These are phyloP conservation scores for Drosophila chauvacae DNA, from an alignment of 1,140 invertebrate genomes.

Conservation along the genomic window DNA sequence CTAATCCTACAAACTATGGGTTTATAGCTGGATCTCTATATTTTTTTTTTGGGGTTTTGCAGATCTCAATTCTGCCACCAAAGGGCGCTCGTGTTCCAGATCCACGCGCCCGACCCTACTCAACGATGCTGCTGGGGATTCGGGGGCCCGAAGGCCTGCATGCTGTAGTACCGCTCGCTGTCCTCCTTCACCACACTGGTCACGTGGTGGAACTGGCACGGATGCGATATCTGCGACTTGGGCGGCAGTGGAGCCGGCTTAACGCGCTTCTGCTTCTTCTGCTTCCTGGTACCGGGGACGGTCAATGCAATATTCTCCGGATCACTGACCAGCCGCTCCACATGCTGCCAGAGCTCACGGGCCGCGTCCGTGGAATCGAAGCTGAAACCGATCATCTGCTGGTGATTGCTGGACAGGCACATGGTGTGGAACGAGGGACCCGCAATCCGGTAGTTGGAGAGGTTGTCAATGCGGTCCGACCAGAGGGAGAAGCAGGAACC, in stretches of 20 bases:
- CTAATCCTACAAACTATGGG: slow-evolving; percentile 17
- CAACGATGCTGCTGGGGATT: slow-evolving; percentile 79
- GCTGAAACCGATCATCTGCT: slow-evolving; percentile 88
- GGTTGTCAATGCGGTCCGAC: slow-evolving; percentile 92
- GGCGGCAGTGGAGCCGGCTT: slow-evolving; percentile 88
- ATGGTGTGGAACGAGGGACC: slow-evolving; percentile 93
- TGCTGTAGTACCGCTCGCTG: slow-evolving; percentile 88
- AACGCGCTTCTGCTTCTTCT: slow-evolving; percentile 85
- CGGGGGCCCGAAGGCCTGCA: slow-evolving; percentile 86
- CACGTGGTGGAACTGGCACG: slow-evolving; percentile 94
- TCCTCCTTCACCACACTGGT: slow-evolving; percentile 91
- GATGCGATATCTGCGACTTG: slow-evolving; percentile 93
- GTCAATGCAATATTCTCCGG: slow-evolving; percentile 93
- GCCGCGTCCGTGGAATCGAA: slow-evolving; percentile 92
- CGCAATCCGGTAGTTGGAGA: slow-evolving; percentile 88
- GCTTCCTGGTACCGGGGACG: slow-evolving; percentile 87
- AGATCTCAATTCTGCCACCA: slow-evolving; percentile 71
- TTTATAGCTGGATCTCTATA: slow-evolving; percentile 32
- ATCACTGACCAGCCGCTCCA: slow-evolving; percentile 90
- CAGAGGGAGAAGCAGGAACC: slow-evolving; percentile 94
- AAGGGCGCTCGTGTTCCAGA: slow-evolving; percentile 79
- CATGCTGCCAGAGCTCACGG: slow-evolving; percentile 88
- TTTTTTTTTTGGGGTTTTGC: slow-evolving; percentile 3
- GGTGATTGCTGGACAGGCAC: slow-evolving; percentile 87
- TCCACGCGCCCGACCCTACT: slow-evolving; percentile 80